A percentile compares a stretch with the other conserved stretches of the same genome.
Evolutionary conservation across 2,888 invertebrate genomes (phyloP).

Genomic region (Diaphora mendica): DNA sequence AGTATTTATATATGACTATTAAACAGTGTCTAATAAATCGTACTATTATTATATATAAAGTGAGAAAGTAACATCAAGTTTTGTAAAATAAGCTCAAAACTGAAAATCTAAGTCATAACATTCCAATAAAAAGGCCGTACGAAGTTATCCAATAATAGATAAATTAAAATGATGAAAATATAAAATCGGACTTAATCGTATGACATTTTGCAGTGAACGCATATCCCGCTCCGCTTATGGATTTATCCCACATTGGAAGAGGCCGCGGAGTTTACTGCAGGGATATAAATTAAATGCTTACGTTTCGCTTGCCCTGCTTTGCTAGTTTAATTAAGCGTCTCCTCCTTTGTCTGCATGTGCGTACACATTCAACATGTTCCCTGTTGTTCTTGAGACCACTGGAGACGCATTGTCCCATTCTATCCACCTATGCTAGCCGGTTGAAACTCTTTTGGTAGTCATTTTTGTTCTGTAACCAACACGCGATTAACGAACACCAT

Average conservation of each 20-base stretch:
- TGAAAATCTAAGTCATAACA: background rate
- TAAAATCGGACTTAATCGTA: background rate
- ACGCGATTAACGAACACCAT: background rate
- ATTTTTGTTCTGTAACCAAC: background rate
- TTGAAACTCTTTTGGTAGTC: conserved; percentile 20
- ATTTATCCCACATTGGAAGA: conserved; percentile 65
- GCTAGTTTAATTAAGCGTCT: conserved; percentile 86
- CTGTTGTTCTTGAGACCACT: conserved; percentile 70
- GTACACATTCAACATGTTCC: conserved; percentile 79
- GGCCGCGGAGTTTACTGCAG: conserved; percentile 85
- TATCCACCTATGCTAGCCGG: conserved; percentile 41
- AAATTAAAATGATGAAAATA: background rate
- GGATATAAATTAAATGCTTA: conserved; percentile 86
- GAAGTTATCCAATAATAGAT: no score
- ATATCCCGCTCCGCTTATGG: conserved; percentile 59
- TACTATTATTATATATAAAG: no score
- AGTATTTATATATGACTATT: no score
- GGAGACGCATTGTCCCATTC: conserved; percentile 57
- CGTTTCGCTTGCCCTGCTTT: conserved; percentile 83
- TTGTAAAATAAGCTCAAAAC: background rate
- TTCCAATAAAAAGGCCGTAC: no score
- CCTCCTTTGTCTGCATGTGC: conserved; percentile 81
- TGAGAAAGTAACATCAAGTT: no score
- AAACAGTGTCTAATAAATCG: no score
- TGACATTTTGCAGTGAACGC: background rate